A percentile compares a stretch with the other conserved stretches of the same genome.
Evolutionary conservation across 2,888 invertebrate species (phyloP).

Genomic region (Tridacna gigas): DNA sequence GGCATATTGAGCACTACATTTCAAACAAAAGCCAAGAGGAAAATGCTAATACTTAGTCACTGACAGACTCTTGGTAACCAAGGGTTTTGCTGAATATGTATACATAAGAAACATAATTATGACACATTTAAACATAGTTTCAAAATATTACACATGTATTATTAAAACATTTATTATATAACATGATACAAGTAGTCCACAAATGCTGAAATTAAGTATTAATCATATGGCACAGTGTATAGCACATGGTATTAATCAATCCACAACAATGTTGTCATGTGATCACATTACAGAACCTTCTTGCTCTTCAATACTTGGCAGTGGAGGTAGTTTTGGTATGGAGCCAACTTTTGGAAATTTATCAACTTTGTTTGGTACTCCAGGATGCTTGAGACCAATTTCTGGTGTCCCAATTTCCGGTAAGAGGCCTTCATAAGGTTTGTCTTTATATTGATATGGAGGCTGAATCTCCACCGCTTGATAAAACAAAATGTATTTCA

Average conservation of each 20-base stretch:
- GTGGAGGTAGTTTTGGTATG: constrained; percentile 61
- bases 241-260: constrained; percentile 5
- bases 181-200: not conserved
- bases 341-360: constrained; percentile 56
- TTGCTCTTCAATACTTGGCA: constrained; percentile 64
- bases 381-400: not conserved
- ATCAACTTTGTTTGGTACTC: constrained; percentile 57
- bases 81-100: no score
- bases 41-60: no score
- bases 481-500: not conserved
- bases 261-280: constrained; percentile 8
- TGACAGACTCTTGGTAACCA: no score
- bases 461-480: constrained; percentile 58
- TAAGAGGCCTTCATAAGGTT: constrained; percentile 50
- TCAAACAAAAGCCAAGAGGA: no score
- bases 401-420: constrained; percentile 38
- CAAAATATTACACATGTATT: no score
- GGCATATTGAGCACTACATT: no score
- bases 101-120: no score
- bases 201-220: not conserved
- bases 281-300: constrained; percentile 53
- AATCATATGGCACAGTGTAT: not conserved
- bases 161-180: no score
- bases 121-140: no score
- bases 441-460: constrained; percentile 56